These are phyloP conservation scores for Choristoneura fumiferana DNA, from an alignment of 1,140 invertebrate genomes.

Conservation along the genomic window DNA sequence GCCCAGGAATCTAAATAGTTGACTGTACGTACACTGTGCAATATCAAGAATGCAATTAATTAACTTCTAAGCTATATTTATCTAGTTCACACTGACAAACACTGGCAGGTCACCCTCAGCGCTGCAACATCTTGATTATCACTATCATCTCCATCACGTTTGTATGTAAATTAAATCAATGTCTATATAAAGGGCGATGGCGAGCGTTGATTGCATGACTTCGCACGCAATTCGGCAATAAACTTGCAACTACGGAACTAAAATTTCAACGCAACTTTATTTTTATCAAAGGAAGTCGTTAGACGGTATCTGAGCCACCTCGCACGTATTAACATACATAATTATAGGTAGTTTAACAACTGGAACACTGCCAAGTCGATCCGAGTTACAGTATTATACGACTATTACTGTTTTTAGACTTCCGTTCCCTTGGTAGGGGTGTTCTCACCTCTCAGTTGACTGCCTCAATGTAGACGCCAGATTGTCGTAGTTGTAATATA, in stretches of 20 bases:
- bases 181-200: slow-evolving; percentile 73
- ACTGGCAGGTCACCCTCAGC: background rate
- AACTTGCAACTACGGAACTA: slow-evolving; percentile 73
- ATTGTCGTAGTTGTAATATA: slow-evolving; percentile 18
- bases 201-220: slow-evolving; percentile 53
- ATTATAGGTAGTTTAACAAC: slow-evolving; percentile 74
- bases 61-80: no score
- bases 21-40: no score
- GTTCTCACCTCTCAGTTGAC: slow-evolving; percentile 21
- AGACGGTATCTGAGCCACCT: slow-evolving; percentile 71
- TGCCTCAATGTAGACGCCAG: slow-evolving; percentile 22
- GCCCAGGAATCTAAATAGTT: no score
- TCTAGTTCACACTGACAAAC: no score
- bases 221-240: slow-evolving; percentile 71
- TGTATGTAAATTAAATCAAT: slow-evolving; percentile 72
- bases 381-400: slow-evolving; percentile 48
- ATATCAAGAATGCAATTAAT: no score
- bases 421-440: slow-evolving; percentile 49
- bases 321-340: slow-evolving; percentile 74
- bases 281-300: slow-evolving; percentile 76
- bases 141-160: slow-evolving; percentile 46
- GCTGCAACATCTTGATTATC: slow-evolving; percentile 33
- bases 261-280: slow-evolving; percentile 77
- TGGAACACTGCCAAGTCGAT: slow-evolving; percentile 64
- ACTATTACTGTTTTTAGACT: slow-evolving; percentile 62